Conservation (phyloP, 2,888 invertebrate species). For the Aleiodes testaceus region DNA sequence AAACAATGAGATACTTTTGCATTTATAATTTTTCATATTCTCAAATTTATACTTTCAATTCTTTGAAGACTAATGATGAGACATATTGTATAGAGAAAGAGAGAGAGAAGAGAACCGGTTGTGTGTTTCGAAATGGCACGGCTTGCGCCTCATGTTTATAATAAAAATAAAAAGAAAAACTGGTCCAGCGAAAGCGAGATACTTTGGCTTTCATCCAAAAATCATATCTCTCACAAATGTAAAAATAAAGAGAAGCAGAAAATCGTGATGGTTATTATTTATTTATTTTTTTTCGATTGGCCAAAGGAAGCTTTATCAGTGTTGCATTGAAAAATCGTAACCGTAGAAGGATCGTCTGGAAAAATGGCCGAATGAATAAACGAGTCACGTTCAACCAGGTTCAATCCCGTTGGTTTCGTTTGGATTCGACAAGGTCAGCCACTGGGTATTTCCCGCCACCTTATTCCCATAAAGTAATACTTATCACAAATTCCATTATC, state of each 20-base stretch:
- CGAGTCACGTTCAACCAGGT: constrained; percentile 59
- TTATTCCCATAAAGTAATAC: not conserved
- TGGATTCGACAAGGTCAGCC: constrained; percentile 7
- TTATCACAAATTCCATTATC: too few species aligned
- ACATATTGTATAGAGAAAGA: constrained; percentile 24
- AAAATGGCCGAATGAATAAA: constrained; percentile 51
- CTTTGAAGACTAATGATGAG: constrained; percentile 12
- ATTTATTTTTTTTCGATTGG: not conserved
- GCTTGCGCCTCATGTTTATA: constrained; percentile 14
- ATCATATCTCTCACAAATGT: constrained; percentile 15
- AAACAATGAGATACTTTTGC: not conserved
- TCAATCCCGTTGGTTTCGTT: constrained; percentile 41
- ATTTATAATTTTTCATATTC: not conserved
- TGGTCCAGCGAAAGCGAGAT: constrained; percentile 49
- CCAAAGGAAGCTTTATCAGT: constrained; percentile 32
- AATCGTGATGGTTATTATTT: not conserved
- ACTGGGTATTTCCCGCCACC: constrained; percentile 22
- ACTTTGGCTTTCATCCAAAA: constrained; percentile 52
- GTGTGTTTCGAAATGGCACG: constrained; percentile 48
- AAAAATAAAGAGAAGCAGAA: constrained; percentile 7
- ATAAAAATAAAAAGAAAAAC: constrained; percentile 41
- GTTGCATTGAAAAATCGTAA: constrained; percentile 7
- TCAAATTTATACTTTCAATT: constrained; percentile 11
- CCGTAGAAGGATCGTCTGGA: constrained; percentile 33
- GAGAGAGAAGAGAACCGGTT: constrained; percentile 44